Evolutionary conservation across 2,888 invertebrate genomes (phyloP).

Genomic region (Drosophila peninsularis): DNA sequence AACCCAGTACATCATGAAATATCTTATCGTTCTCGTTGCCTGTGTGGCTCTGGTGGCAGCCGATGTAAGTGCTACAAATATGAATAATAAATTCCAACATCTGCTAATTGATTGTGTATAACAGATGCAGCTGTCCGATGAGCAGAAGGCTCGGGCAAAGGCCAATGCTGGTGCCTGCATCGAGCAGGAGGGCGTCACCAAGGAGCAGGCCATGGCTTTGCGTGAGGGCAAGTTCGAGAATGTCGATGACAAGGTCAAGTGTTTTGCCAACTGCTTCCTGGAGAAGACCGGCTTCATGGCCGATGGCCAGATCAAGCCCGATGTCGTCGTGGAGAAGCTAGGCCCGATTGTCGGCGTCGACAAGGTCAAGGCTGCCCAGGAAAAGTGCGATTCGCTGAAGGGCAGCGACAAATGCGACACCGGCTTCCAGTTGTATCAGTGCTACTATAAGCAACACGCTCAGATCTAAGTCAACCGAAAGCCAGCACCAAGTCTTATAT

Average conservation of each 20-base stretch:
- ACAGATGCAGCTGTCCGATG: slow-evolving; percentile 58
- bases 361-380: slow-evolving; percentile 53
- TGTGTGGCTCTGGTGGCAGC: slow-evolving; percentile 56
- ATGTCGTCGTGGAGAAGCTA: slow-evolving; percentile 57
- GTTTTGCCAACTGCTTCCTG: slow-evolving; percentile 82
- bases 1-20: slow-evolving; percentile 68
- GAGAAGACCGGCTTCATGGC: slow-evolving; percentile 74
- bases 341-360: slow-evolving; percentile 61
- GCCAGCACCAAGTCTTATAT: background rate
- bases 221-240: slow-evolving; percentile 65
- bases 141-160: slow-evolving; percentile 72
- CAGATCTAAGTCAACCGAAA: slow-evolving; percentile 31
- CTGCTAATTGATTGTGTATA: background rate
- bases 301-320: slow-evolving; percentile 71
- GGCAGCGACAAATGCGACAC: slow-evolving; percentile 77
- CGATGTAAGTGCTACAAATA: slow-evolving; percentile 57
- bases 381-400: slow-evolving; percentile 60
- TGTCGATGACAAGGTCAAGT: slow-evolving; percentile 66
- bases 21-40: slow-evolving; percentile 60
- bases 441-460: slow-evolving; percentile 64
- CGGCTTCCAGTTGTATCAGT: slow-evolving; percentile 67
- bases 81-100: background rate
- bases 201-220: slow-evolving; percentile 68
- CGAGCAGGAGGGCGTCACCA: slow-evolving; percentile 60
- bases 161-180: slow-evolving; percentile 61